Conservation (phyloP, 2,888 invertebrate species). For the Acutogordius australiensis region DNA sequence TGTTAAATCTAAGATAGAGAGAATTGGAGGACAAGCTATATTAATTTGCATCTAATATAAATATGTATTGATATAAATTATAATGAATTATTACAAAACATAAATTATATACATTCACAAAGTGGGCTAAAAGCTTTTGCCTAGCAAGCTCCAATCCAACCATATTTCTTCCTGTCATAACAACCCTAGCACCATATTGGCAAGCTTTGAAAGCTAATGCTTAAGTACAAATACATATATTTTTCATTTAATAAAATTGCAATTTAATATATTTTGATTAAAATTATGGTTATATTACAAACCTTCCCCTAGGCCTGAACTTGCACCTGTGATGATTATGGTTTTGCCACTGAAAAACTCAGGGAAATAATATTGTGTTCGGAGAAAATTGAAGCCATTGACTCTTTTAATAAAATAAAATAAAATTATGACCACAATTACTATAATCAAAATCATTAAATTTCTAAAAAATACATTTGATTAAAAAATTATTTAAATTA, state of each 20-base stretch:
- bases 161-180: constrained; percentile 10
- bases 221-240: not conserved
- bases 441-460: too few relatives aligned
- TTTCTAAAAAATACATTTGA: too few relatives aligned
- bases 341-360: not conserved
- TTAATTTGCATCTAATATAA: too few relatives aligned
- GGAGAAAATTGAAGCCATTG: too few relatives aligned
- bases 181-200: not conserved
- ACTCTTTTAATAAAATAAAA: too few relatives aligned
- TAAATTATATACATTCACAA: too few relatives aligned
- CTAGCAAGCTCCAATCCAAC: not conserved
- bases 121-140: not conserved
- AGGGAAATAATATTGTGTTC: not conserved
- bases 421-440: too few relatives aligned
- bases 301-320: constrained; percentile 6
- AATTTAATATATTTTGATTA: not conserved
- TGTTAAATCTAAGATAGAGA: constrained; percentile 43
- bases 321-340: constrained; percentile 3
- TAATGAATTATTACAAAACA: too few relatives aligned
- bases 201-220: not conserved
- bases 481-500: too few relatives aligned
- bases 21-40: too few relatives aligned
- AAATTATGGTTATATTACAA: too few relatives aligned
- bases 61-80: too few relatives aligned
- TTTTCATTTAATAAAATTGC: not conserved